Percentiles rank a stretch among this genome's conserved stretches.
phyloP scores from a whole-genome alignment of 2,888 invertebrate genomes.

The Drosophila colorata region DNA sequence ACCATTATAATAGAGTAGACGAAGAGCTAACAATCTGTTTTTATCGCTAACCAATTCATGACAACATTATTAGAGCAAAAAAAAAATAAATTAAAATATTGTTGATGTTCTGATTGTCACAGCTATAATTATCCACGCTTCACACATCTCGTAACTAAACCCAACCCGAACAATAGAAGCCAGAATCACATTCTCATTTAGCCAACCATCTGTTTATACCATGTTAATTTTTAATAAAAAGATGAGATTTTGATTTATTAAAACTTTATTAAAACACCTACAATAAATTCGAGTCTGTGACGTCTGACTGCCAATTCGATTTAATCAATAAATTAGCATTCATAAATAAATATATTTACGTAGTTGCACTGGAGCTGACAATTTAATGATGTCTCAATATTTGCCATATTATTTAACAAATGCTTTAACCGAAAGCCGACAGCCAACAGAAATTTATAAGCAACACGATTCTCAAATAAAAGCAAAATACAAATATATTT shows the following conservation, averaged over 20 bases:
- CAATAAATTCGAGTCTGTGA: constrained; percentile 26
- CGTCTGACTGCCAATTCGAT: constrained; percentile 54
- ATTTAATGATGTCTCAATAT: constrained; percentile 73
- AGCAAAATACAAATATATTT: constrained; percentile 5
- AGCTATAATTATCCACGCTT: constrained; percentile 49
- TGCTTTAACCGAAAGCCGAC: constrained; percentile 29
- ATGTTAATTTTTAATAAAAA: constrained; percentile 13
- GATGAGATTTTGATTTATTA: constrained; percentile 8
- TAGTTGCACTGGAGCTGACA: constrained; percentile 42
- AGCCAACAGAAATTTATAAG: constrained; percentile 48
- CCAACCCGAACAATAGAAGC: background rate
- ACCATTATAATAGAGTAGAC: constrained; percentile 7
- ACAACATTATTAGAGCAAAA: constrained; percentile 61
- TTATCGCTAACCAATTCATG: constrained; percentile 55
- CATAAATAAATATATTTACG: constrained; percentile 53
- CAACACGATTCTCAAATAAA: constrained; percentile 55
- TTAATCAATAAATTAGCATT: constrained; percentile 58
- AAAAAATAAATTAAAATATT: constrained; percentile 13
- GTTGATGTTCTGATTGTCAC: constrained; percentile 39
- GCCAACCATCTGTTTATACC: background rate
- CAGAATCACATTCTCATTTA: background rate
- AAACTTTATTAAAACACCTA: background rate
- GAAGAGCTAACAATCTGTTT: constrained; percentile 23
- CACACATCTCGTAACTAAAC: constrained; percentile 13
- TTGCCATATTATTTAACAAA: constrained; percentile 60